Base-by-base conservation (phyloP, 2,797 vertebrate species). In the Eupleurogrammus muticus region DNA sequence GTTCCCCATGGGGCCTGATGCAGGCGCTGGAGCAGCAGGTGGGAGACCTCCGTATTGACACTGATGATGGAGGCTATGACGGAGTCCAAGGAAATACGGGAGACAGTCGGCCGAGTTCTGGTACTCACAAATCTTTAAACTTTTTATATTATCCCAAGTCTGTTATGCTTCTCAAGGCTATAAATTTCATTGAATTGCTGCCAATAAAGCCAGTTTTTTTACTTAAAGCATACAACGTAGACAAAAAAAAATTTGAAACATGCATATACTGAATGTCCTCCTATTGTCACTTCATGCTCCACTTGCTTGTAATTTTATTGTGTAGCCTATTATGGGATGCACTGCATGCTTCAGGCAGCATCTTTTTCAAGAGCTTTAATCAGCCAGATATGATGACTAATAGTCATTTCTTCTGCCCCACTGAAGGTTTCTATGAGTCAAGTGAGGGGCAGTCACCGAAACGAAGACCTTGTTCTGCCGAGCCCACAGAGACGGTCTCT, bases 1-100 rank as follows among this genome's bases (percentile, higher is more conserved):
- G 84, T 66, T 90, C 91, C 83, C 95, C 90, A 68, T 94, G 61
- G 94, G 94, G 86, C 38, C 89, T 96, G 80, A 90, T 96, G 91
- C 93, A 94, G 90, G 91, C 93, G n/a, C 78, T 97, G 88, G 95
- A 96, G 46, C 94, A 96, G 87, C 95, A 97, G 85, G 89, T 96
- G 75, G 94, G 94, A 54, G 95, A 96, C 66, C 85, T 97, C 82
- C 93, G 92, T 44, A 76, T 96, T 47, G 87, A 94, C 78, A 38
- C 68, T 0, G 81, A 71, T 2, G 55, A 82, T 1, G 55, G 81
- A 32, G 72, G 79, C 68, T 83, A 70, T 21, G 90, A 92, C 12
- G 81, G 78, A 32, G 78, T 74, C 58, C 89, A 87, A 42, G 87
- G 81, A 69, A 88, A 90, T 20, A 40, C 82, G 9, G 77, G 76